A percentile compares a stretch with the other conserved stretches of the same genome.
These are phyloP conservation scores for Rhegmatorhina hoffmannsi DNA, from an alignment of 2,113 vertebrate genomes.

Conservation along the genomic window DNA sequence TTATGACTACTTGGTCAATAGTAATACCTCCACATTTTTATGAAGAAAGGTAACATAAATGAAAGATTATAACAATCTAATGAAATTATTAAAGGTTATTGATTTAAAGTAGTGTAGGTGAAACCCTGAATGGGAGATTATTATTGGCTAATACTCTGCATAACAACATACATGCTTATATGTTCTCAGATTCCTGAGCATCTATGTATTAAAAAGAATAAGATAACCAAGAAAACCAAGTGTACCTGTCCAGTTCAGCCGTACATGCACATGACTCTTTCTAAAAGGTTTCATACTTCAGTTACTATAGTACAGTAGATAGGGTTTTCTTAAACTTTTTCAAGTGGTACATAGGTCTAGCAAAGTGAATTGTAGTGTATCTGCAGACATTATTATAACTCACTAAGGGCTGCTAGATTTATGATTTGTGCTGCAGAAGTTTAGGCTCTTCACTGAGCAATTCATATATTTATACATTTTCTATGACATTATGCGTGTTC, in stretches of 20 bases:
- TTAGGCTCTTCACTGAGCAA: not conserved
- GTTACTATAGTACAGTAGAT: not conserved
- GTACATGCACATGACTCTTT: not conserved
- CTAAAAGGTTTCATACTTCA: not conserved
- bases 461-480: not conserved
- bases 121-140: not conserved
- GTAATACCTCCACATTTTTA: not conserved
- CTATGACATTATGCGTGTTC: not conserved
- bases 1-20: not conserved
- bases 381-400: not conserved
- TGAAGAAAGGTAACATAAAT: not conserved
- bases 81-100: not conserved
- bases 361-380: not conserved
- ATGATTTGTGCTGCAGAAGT: not conserved
- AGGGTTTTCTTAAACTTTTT: not conserved
- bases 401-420: not conserved
- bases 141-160: not conserved
- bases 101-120: not conserved
- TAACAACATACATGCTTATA: not conserved
- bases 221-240: not conserved
- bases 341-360: rapidly evolving
- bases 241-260: not conserved
- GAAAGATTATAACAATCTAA: not conserved
- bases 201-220: not conserved
- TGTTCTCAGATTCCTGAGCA: not conserved